These are phyloP conservation scores for Hyaena hyaena DNA, from an alignment of 2,113 vertebrate species.

Conservation along the genomic window DNA sequence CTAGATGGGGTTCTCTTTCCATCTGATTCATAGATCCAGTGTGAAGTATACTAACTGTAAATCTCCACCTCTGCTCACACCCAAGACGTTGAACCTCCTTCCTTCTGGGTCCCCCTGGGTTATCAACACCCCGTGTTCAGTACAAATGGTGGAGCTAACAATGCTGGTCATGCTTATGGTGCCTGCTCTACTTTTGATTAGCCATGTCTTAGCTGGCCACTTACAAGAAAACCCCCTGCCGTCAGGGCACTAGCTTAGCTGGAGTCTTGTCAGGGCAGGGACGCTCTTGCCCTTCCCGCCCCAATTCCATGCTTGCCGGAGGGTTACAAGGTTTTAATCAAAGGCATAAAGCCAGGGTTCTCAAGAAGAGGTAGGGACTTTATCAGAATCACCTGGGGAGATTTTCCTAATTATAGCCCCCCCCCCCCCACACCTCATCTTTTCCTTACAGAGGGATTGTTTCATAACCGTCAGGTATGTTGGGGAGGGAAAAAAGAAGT, in stretches of 20 bases:
- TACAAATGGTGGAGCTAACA: not conserved
- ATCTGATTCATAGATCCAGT: not conserved
- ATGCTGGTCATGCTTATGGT: not conserved
- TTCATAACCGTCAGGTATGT: slow-evolving; percentile 65
- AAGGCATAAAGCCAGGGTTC: slow-evolving; percentile 75
- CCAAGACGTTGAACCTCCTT: not conserved
- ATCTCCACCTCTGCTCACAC: not conserved
- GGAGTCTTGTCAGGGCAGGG: slow-evolving; percentile 60
- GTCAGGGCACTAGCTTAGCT: slow-evolving; percentile 48
- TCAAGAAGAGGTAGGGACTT: slow-evolving; percentile 65
- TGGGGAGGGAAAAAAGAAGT: slow-evolving; percentile 45
- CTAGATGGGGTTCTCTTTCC: not conserved
- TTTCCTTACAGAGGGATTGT: slow-evolving; percentile 62
- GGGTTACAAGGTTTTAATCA: slow-evolving; percentile 82
- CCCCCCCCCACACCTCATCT: slow-evolving; percentile 58
- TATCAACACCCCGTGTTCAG: not conserved
- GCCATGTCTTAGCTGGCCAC: slow-evolving; percentile 34
- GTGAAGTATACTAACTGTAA: not conserved
- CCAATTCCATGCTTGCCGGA: slow-evolving; percentile 63
- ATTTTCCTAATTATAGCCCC: slow-evolving; percentile 75
- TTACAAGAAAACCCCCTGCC: slow-evolving; percentile 11
- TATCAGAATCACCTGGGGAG: slow-evolving; percentile 72
- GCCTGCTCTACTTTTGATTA: not conserved
- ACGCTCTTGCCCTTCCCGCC: slow-evolving; percentile 54
- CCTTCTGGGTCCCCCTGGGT: not conserved